Evolutionary conservation across 2,888 invertebrate genomes (phyloP).

Genomic region (Malthinus flaveolus): DNA sequence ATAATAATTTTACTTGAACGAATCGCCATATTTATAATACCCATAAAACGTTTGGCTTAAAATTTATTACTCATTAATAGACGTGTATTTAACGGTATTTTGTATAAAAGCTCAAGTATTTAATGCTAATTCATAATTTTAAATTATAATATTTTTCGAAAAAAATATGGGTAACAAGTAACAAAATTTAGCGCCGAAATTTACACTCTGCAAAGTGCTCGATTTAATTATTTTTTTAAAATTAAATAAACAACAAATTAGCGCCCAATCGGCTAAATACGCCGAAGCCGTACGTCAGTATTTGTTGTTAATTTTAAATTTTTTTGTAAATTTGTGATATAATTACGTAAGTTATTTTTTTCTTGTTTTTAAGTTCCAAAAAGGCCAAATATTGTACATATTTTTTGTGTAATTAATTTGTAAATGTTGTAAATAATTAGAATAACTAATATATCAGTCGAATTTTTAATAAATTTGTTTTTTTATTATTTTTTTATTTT

Average conservation of each 20-base stretch:
- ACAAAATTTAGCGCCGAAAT: too few species aligned
- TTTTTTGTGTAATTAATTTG: conserved; percentile 13
- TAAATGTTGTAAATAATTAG: conserved; percentile 31
- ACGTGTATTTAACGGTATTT: conserved; percentile 2
- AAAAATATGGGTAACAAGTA: too few species aligned
- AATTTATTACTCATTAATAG: conserved; percentile 6
- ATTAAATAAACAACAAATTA: too few species aligned
- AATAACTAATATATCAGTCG: conserved; percentile 27
- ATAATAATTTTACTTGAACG: too few species aligned
- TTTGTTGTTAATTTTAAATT: conserved; percentile 7
- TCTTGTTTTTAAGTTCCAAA: conserved; percentile 16
- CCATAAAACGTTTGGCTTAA: not conserved
- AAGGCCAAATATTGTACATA: conserved; percentile 32
- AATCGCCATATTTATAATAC: not conserved
- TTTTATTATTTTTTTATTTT: conserved; percentile 4
- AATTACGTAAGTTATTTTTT: conserved; percentile 8
- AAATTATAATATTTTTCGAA: not conserved
- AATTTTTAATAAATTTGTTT: conserved; percentile 18
- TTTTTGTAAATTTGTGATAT: conserved; percentile 26
- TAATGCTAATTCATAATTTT: conserved; percentile 4
- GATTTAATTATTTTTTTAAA: too few species aligned
- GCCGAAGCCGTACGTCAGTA: not conserved
- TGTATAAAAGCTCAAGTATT: conserved; percentile 3
- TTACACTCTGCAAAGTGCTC: too few species aligned
- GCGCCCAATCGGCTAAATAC: too few species aligned